Percentiles rank a stretch among this genome's conserved stretches.
These are phyloP conservation scores for Ahaetulla prasina DNA, from an alignment of 2,113 vertebrate genomes.

Conservation along the genomic window DNA sequence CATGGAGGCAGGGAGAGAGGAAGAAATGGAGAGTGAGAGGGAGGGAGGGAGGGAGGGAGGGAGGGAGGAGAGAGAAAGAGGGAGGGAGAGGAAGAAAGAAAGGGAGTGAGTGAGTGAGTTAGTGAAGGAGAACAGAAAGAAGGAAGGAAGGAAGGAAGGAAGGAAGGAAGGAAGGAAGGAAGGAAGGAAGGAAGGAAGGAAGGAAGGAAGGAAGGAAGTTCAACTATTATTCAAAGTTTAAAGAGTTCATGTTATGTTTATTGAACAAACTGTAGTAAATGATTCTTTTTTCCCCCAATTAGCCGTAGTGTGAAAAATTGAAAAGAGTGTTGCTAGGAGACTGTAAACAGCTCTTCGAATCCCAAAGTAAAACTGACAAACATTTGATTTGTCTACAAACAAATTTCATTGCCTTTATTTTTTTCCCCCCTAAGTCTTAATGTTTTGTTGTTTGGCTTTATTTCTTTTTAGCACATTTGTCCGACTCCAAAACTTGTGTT, in stretches of 20 bases:
- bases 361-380: neutral
- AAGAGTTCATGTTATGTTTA: conserved; percentile 63
- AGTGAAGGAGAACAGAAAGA: too few species aligned
- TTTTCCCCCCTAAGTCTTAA: neutral
- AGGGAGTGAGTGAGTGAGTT: too few species aligned
- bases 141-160: too few species aligned
- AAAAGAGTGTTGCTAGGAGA: conserved; percentile 51
- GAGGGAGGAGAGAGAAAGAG: too few species aligned
- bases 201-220: neutral
- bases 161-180: neutral
- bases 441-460: neutral
- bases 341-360: conserved; percentile 19
- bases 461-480: neutral
- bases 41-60: too few species aligned
- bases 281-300: conserved; percentile 65
- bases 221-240: conserved; percentile 58
- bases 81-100: neutral
- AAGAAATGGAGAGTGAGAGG: too few species aligned
- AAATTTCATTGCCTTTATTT: neutral
- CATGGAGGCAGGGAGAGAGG: accelerated
- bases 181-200: too few species aligned
- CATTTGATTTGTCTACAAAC: neutral
- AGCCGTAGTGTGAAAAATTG: conserved; percentile 65
- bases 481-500: neutral
- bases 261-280: conserved; percentile 65